Percentiles rank a stretch among this genome's conserved stretches.
Conservation (phyloP, 2,113 vertebrate species). For the Corydoras maculifer region DNA sequence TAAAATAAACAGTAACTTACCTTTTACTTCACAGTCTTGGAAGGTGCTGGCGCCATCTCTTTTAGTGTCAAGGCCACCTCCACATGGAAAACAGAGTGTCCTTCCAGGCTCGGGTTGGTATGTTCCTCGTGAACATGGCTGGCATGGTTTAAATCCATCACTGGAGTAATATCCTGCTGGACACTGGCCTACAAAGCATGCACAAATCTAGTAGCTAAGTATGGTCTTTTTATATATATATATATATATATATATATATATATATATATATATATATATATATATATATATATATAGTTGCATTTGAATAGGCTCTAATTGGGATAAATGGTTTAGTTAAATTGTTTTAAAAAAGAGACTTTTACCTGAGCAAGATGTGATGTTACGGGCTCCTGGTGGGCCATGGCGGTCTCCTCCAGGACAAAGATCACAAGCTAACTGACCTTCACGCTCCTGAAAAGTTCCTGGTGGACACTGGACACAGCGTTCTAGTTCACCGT, state of each 20-base stretch:
- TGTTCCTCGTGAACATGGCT: conserved; percentile 77
- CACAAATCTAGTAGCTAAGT: too few relatives aligned
- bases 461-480: conserved; percentile 87
- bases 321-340: too few relatives aligned
- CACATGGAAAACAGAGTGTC: conserved; percentile 88
- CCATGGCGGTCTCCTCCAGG: conserved; percentile 89
- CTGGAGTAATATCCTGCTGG: conserved; percentile 79
- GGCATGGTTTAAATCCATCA: conserved; percentile 91
- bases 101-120: conserved; percentile 89
- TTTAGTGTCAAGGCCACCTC: conserved; percentile 84
- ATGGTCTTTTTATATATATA: too few relatives aligned
- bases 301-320: too few relatives aligned
- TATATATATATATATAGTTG: too few relatives aligned
- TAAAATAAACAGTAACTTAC: conserved; percentile 51
- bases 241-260: too few relatives aligned
- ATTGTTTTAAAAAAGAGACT: not conserved
- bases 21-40: conserved; percentile 95
- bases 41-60: conserved; percentile 87
- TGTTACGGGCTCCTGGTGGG: conserved; percentile 80
- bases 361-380: conserved; percentile 84
- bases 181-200: conserved; percentile 76
- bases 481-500: conserved; percentile 91
- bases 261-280: too few relatives aligned
- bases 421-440: conserved; percentile 94
- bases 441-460: conserved; percentile 95